These are phyloP conservation scores for Rhinoderma darwinii DNA, from an alignment of 2,113 vertebrate genomes.

Conservation along the genomic window DNA sequence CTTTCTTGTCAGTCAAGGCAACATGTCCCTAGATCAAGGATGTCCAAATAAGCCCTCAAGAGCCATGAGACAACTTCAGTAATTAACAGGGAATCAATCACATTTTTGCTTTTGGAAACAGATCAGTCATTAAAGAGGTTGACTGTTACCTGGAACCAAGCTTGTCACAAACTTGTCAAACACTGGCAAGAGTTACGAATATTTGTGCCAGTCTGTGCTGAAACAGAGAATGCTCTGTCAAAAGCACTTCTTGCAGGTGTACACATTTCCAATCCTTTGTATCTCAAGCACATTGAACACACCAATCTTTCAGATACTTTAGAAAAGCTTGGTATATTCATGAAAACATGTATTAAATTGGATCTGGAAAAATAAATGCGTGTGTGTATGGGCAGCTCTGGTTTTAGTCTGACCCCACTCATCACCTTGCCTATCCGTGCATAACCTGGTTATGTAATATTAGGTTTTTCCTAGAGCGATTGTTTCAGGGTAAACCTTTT, in stretches of 20 bases:
- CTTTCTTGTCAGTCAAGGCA: constrained; percentile 13
- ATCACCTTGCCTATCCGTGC: no score
- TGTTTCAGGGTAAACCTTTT: no score
- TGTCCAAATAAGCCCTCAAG: constrained; percentile 30
- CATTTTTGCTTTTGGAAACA: constrained; percentile 11
- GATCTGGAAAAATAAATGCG: background rate
- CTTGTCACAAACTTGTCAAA: background rate
- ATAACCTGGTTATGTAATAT: no score
- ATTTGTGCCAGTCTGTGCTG: background rate
- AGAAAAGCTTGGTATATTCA: background rate
- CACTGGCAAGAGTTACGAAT: constrained; percentile 2
- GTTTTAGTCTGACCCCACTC: background rate
- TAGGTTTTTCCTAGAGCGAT: no score
- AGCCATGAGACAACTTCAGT: constrained; percentile 1
- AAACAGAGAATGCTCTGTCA: background rate
- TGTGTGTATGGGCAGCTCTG: background rate
- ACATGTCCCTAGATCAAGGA: constrained; percentile 27
- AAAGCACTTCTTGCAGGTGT: background rate
- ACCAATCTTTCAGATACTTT: background rate
- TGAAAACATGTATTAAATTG: background rate
- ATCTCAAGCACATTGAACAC: background rate
- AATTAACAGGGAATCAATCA: constrained; percentile 27
- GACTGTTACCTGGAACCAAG: constrained; percentile 1
- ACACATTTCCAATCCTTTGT: background rate
- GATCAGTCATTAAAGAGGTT: constrained; percentile 15